phyloP scores from a whole-genome alignment of 2,888 invertebrate genomes.

The Melikaiella ostensackeni region DNA sequence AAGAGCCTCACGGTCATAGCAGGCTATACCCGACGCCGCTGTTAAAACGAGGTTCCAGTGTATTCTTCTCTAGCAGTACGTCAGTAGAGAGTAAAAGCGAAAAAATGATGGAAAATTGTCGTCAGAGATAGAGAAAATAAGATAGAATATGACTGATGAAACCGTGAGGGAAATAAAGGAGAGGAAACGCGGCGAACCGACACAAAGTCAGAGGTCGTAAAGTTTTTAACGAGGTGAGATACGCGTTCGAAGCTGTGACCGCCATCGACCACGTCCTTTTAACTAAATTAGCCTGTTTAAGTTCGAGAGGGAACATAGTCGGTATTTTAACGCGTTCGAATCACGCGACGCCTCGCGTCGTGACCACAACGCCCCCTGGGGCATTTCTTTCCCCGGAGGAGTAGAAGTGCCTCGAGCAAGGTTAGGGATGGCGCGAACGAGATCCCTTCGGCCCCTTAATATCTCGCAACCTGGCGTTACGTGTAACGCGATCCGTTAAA shows the following conservation, averaged over 20 bases:
- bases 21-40: no score
- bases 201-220: constrained; percentile 35
- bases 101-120: constrained; percentile 18
- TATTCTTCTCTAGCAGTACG: background rate
- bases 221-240: constrained; percentile 50
- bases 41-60: no score
- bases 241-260: constrained; percentile 19
- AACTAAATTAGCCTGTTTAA: constrained; percentile 50
- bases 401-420: constrained; percentile 25
- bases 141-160: constrained; percentile 17
- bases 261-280: constrained; percentile 48
- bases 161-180: constrained; percentile 30
- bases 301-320: constrained; percentile 10
- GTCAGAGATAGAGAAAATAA: constrained; percentile 11
- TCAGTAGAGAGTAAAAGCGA: background rate
- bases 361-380: constrained; percentile 8
- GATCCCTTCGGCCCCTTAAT: constrained; percentile 38
- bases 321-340: constrained; percentile 55
- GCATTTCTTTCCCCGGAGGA: constrained; percentile 19
- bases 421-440: constrained; percentile 45
- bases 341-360: constrained; percentile 55
- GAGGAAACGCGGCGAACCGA: constrained; percentile 35
- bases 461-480: background rate
- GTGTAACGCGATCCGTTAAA: constrained; percentile 34
- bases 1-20: no score